Evolutionary conservation across 53 echinoderm and acorn worm species (phyloP).

Genomic region (Apostichopus leukothele): DNA sequence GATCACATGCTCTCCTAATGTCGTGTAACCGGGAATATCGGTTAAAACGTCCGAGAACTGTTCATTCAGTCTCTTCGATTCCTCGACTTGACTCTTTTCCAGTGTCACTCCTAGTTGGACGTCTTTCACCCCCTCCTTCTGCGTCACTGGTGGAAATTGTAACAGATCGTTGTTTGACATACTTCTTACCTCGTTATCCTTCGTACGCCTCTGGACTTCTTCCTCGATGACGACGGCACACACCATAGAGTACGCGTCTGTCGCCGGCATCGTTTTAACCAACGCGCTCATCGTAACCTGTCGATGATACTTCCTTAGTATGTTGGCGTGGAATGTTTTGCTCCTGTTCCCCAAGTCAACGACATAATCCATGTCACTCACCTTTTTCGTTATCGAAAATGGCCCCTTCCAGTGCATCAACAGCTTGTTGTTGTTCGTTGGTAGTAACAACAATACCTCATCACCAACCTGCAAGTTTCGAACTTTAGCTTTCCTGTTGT

Average conservation of each 20-base stretch:
- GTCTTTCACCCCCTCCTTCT: conserved; percentile 16
- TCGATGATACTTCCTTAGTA: conserved; percentile 37
- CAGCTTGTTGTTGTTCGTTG: conserved; percentile 3
- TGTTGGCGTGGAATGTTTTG: conserved; percentile 38
- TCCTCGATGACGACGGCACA: conserved; percentile 20
- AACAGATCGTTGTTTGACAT: neutral
- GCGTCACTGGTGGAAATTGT: neutral
- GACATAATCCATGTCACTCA: conserved; percentile 16
- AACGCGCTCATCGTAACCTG: neutral
- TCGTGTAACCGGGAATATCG: conserved; percentile 39
- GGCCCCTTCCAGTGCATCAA: conserved; percentile 23
- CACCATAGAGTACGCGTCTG: conserved; percentile 13
- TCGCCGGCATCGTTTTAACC: neutral
- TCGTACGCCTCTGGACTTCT: neutral
- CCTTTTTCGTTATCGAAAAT: conserved; percentile 25
- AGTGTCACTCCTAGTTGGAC: conserved; percentile 7
- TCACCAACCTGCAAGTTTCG: conserved; percentile 14
- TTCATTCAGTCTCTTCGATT: neutral
- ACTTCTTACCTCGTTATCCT: neutral
- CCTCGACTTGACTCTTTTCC: conserved; percentile 1
- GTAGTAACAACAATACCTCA: conserved; percentile 29
- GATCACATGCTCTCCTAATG: conserved; percentile 34
- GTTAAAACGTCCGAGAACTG: conserved; percentile 26
- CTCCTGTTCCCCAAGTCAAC: conserved; percentile 30
- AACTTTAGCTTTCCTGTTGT: conserved; percentile 16